Evolutionary conservation across 1,140 invertebrate species (phyloP).

Genomic region (Platyscapa corneri): DNA sequence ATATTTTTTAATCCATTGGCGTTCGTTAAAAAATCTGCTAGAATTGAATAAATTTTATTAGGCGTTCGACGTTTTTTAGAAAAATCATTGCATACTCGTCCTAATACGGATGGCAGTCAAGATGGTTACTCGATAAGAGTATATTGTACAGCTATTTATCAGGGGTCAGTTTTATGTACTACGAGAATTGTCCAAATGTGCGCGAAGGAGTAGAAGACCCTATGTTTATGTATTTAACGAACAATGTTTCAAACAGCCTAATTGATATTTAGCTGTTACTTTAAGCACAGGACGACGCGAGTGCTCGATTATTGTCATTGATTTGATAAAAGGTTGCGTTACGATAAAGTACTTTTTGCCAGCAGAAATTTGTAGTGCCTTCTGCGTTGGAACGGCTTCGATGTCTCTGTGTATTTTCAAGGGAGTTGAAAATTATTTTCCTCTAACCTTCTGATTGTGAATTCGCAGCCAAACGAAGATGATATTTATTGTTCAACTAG

Average conservation of each 20-base stretch:
- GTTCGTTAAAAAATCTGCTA: too few relatives aligned
- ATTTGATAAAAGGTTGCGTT: slow-evolving; percentile 34
- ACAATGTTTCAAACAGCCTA: slow-evolving; percentile 2
- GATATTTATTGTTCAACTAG: too few relatives aligned
- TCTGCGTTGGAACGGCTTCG: too few relatives aligned
- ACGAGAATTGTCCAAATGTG: slow-evolving; percentile 23
- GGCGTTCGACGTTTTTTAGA: too few relatives aligned
- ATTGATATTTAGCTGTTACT: slow-evolving; percentile 17
- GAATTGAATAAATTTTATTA: not conserved
- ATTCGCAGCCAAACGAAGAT: too few relatives aligned
- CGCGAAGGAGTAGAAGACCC: slow-evolving; percentile 27
- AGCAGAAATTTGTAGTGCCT: not conserved
- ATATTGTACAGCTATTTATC: slow-evolving; percentile 20
- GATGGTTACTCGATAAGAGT: slow-evolving; percentile 26
- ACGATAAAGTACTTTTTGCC: slow-evolving; percentile 28
- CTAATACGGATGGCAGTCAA: not conserved
- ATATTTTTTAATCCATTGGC: too few relatives aligned
- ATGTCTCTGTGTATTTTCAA: too few relatives aligned
- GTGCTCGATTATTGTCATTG: slow-evolving; percentile 56
- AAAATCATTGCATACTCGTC: not conserved
- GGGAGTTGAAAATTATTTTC: too few relatives aligned
- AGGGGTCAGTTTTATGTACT: slow-evolving; percentile 43
- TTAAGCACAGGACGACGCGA: slow-evolving; percentile 9
- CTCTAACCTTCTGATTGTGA: too few relatives aligned
- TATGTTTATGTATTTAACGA: slow-evolving; percentile 35